Evolutionary conservation across 2,797 vertebrate species (phyloP).

Genomic region (Gallinago solitaria): DNA sequence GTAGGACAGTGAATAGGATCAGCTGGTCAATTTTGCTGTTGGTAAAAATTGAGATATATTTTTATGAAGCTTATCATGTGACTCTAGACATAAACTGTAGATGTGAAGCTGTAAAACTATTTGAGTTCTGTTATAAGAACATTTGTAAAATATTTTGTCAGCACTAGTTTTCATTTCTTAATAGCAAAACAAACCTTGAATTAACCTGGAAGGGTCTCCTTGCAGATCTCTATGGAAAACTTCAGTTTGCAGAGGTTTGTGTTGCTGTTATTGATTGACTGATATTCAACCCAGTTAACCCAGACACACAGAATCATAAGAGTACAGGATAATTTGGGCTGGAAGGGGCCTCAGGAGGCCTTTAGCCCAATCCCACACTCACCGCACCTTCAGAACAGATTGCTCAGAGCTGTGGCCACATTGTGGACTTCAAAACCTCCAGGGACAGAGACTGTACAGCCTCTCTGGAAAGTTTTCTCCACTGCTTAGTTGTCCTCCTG

Average conservation of each 20-base stretch:
- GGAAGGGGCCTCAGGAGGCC: background rate
- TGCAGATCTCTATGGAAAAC: background rate
- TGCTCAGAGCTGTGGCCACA: background rate
- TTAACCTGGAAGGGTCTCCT: background rate
- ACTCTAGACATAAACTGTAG: background rate
- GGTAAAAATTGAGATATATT: background rate
- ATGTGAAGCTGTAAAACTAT: background rate
- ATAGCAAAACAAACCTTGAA: background rate
- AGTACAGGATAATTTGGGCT: background rate
- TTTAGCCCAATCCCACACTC: background rate
- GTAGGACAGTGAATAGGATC: background rate
- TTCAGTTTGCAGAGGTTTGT: background rate
- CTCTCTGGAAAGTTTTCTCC: background rate
- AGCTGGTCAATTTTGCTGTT: background rate
- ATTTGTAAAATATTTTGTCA: background rate
- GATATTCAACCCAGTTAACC: background rate
- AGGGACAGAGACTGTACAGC: background rate
- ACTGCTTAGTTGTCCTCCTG: background rate
- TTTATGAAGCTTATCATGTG: background rate
- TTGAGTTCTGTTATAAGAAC: background rate
- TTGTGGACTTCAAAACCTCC: background rate
- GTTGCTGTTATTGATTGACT: background rate
- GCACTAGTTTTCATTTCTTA: background rate
- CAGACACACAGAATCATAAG: background rate
- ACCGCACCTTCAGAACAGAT: background rate